phyloP scores from a whole-genome alignment of 1,140 invertebrate genomes.

The Bombus difficillimus region DNA sequence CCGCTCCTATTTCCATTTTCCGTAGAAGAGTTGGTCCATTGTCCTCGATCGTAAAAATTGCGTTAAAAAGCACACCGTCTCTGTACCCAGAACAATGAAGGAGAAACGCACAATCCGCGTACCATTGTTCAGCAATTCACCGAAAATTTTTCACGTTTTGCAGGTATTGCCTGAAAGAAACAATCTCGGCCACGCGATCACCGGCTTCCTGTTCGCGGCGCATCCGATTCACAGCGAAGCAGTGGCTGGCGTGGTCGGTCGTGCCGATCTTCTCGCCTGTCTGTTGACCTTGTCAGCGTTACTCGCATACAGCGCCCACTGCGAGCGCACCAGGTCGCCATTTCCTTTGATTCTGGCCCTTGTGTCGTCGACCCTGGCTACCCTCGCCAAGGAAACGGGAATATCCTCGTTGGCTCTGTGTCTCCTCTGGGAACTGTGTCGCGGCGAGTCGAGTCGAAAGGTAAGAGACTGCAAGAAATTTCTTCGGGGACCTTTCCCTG shows the following conservation, averaged over 20 bases:
- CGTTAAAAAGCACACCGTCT: background rate
- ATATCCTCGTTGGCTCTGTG: conserved; percentile 95
- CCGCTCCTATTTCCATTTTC: background rate
- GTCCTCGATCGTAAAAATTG: background rate
- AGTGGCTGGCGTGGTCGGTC: conserved; percentile 97
- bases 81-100: background rate
- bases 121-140: background rate
- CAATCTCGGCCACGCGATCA: conserved; percentile 87
- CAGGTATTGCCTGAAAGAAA: conserved; percentile 84
- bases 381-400: conserved; percentile 95
- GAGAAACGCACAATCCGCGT: background rate
- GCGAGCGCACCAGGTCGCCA: conserved; percentile 76
- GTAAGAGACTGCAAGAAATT: conserved; percentile 51
- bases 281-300: conserved; percentile 95
- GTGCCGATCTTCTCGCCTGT: conserved; percentile 96
- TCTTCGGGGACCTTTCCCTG: background rate
- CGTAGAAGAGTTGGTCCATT: background rate
- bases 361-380: conserved; percentile 83
- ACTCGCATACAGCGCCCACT: conserved; percentile 88
- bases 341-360: conserved; percentile 77
- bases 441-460: conserved; percentile 76
- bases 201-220: conserved; percentile 95
- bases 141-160: conserved; percentile 37
- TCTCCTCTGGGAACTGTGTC: conserved; percentile 89
- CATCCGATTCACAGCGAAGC: conserved; percentile 99